Evolutionary conservation across 2,113 vertebrate genomes (phyloP).

Genomic region (Catharus minimus): DNA sequence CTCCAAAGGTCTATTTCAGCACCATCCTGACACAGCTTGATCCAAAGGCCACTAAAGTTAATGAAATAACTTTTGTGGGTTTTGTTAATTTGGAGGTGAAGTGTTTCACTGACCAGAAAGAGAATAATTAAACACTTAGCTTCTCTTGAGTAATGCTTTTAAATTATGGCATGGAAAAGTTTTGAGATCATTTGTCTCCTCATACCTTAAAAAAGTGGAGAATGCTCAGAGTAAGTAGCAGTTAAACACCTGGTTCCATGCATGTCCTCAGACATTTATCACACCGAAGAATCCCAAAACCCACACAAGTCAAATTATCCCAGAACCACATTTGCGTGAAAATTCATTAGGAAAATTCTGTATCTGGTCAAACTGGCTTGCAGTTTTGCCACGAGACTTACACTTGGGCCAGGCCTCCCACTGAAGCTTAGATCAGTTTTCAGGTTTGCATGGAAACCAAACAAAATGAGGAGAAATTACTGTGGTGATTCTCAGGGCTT

Average conservation of each 20-base stretch:
- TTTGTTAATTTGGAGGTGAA: background rate
- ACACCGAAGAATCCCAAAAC: background rate
- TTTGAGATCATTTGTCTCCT: background rate
- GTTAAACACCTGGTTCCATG: background rate
- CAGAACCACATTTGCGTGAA: background rate
- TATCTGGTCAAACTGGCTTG: background rate
- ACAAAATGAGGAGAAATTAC: background rate
- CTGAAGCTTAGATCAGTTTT: background rate
- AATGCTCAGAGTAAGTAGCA: background rate
- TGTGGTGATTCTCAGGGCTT: background rate
- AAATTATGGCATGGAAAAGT: background rate
- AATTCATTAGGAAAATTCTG: background rate
- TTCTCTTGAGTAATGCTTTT: background rate
- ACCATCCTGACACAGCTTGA: background rate
- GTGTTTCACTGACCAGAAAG: background rate
- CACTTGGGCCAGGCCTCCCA: background rate
- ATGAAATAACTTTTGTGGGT: background rate
- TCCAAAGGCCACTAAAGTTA: constrained; percentile 11
- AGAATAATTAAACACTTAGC: background rate
- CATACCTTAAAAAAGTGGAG: background rate
- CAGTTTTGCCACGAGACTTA: background rate
- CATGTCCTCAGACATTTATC: background rate
- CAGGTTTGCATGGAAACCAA: background rate
- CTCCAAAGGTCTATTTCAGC: background rate
- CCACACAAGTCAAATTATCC: background rate